Conservation (phyloP, 2,113 vertebrate genomes). For the Carollia perspicillata region DNA sequence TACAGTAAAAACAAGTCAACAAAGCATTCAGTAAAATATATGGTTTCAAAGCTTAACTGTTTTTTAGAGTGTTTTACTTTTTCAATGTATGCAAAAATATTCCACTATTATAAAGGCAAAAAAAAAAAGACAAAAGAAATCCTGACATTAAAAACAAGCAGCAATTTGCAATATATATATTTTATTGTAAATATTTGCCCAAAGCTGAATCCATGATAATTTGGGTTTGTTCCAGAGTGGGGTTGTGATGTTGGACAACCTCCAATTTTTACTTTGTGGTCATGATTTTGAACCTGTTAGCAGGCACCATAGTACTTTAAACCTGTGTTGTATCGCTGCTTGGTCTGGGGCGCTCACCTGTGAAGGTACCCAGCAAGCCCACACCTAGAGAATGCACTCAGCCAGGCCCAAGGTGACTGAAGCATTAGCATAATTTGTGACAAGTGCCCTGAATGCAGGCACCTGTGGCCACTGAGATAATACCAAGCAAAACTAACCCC, state of each 20-base stretch:
- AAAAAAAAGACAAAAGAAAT: background rate
- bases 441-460: background rate
- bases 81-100: background rate
- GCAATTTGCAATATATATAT: background rate
- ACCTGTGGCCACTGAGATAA: background rate
- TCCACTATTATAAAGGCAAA: background rate
- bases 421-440: background rate
- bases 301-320: background rate
- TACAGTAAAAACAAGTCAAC: background rate
- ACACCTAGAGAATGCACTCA: rapidly evolving
- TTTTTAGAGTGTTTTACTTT: background rate
- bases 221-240: background rate
- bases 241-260: background rate
- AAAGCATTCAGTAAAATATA: background rate
- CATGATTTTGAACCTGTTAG: background rate
- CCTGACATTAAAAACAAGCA: background rate
- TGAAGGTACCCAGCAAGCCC: background rate
- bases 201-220: background rate
- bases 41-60: background rate
- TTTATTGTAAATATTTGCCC: background rate
- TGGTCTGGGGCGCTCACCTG: background rate
- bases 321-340: background rate
- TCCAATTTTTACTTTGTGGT: background rate
- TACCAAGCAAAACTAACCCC: background rate
- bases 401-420: background rate